phyloP scores from a whole-genome alignment of 1,140 invertebrate genomes.

The Pseudomyrmex pallidus region DNA sequence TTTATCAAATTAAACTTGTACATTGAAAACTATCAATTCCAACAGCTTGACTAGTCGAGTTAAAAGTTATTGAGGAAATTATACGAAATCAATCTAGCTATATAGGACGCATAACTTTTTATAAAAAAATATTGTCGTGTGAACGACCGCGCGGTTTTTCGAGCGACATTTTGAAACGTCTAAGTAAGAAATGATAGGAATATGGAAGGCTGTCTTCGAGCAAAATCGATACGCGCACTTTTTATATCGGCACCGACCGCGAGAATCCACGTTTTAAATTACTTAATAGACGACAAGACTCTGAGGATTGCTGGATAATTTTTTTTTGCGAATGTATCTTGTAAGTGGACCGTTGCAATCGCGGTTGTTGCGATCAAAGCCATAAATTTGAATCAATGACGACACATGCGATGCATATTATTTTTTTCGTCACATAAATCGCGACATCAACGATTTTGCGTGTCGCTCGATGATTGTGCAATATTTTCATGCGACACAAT shows the following conservation, averaged over 20 bases:
- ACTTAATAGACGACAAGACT: constrained; percentile 41
- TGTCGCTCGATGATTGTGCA: background rate
- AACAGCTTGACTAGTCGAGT: background rate
- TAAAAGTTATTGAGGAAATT: background rate
- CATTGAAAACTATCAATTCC: too few species aligned
- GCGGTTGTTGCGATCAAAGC: constrained; percentile 36
- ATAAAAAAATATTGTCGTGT: constrained; percentile 2
- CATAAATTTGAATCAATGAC: background rate
- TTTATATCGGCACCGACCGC: constrained; percentile 26
- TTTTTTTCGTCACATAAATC: constrained; percentile 11
- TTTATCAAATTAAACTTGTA: background rate
- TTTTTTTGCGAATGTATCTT: background rate
- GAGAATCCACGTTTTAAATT: constrained; percentile 49
- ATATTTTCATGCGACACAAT: constrained; percentile 13
- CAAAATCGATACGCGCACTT: constrained; percentile 20
- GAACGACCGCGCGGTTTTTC: constrained; percentile 11
- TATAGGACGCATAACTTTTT: background rate
- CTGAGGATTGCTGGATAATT: background rate
- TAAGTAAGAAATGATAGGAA: constrained; percentile 13
- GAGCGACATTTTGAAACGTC: background rate
- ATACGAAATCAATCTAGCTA: background rate
- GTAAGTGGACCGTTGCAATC: constrained; percentile 61
- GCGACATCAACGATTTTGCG: constrained; percentile 24
- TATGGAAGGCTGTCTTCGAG: constrained; percentile 3
- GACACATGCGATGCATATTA: background rate